Conservation (phyloP, 2,888 invertebrate genomes). For the Ceratothoa steindachneri region DNA sequence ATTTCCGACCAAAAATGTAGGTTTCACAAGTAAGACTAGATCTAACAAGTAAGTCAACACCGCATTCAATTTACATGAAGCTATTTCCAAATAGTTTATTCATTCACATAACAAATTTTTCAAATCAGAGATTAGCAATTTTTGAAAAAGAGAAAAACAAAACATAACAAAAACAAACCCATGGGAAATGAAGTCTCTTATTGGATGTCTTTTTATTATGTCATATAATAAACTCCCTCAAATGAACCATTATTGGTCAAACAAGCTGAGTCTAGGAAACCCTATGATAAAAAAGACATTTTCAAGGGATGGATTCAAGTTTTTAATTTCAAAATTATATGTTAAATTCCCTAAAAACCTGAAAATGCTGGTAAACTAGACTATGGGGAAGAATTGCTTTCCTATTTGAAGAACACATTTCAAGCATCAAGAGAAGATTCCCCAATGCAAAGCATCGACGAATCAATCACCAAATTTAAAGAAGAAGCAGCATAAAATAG, state of each 20-base stretch:
- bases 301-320: slow-evolving; percentile 12
- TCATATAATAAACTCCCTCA: neutral
- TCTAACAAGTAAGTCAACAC: neutral
- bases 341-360: neutral
- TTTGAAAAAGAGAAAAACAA: neutral
- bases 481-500: neutral
- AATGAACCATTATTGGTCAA: slow-evolving; percentile 7
- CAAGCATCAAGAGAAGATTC: neutral
- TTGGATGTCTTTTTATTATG: neutral
- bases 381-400: neutral
- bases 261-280: neutral
- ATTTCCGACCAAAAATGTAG: no score
- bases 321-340: neutral
- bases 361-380: neutral
- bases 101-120: neutral
- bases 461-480: slow-evolving; percentile 10
- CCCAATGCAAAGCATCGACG: slow-evolving; percentile 1
- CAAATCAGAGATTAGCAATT: neutral
- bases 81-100: neutral
- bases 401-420: neutral
- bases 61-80: neutral
- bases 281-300: neutral
- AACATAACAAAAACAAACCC: neutral
- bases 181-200: neutral
- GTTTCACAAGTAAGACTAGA: no score